phyloP scores from a whole-genome alignment of 2,888 invertebrate genomes.

The Ennomos fuscantarius region DNA sequence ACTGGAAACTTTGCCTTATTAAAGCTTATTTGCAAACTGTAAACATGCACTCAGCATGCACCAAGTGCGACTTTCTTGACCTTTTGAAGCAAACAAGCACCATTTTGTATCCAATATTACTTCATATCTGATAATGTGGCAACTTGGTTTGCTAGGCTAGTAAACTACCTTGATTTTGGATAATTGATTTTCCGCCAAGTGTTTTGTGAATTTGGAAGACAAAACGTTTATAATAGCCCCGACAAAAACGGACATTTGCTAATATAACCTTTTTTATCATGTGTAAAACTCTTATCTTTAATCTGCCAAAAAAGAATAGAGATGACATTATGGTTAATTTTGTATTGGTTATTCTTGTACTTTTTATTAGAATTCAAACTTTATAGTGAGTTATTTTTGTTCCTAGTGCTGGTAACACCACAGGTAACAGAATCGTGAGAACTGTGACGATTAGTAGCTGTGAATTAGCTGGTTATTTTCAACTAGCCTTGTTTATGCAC shows the following conservation, averaged over 20 bases:
- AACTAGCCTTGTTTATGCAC: neutral
- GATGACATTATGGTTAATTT: too few relatives aligned
- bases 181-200: too few relatives aligned
- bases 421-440: constrained; percentile 16
- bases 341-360: too few relatives aligned
- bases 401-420: neutral
- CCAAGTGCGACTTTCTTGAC: constrained; percentile 21
- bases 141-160: constrained; percentile 3
- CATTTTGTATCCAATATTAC: constrained; percentile 31
- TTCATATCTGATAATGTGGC: constrained; percentile 23
- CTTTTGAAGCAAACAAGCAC: constrained; percentile 27
- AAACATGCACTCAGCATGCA: neutral
- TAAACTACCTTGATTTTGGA: neutral
- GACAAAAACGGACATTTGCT: too few relatives aligned
- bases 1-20: neutral
- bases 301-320: too few relatives aligned
- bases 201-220: too few relatives aligned
- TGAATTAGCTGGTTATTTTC: constrained; percentile 17
- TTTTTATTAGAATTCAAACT: too few relatives aligned
- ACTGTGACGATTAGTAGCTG: constrained; percentile 23
- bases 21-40: constrained; percentile 5
- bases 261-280: too few relatives aligned
- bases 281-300: too few relatives aligned
- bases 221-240: too few relatives aligned
- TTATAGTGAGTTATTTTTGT: too few relatives aligned